Percentiles rank a stretch among this genome's conserved stretches.
These are phyloP conservation scores for Heliconius hortense DNA, from an alignment of 2,888 invertebrate species.

Conservation along the genomic window DNA sequence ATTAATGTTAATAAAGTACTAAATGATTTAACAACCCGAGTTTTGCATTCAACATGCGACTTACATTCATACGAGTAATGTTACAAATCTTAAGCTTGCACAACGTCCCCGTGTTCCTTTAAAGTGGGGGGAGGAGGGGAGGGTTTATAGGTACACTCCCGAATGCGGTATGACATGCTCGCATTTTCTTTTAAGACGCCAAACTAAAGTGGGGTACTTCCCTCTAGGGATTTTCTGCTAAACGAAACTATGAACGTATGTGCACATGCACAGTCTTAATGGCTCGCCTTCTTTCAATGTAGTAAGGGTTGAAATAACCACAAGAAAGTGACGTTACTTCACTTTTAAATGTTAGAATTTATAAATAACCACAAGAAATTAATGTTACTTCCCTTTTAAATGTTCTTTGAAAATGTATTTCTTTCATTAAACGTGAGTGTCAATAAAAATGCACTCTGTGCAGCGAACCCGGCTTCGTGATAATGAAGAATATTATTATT, in stretches of 20 bases:
- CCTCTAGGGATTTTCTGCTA: slow-evolving; percentile 39
- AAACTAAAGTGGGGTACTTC: slow-evolving; percentile 43
- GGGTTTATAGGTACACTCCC: slow-evolving; percentile 29
- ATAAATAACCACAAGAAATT: slow-evolving; percentile 11
- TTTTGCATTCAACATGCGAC: slow-evolving; percentile 12
- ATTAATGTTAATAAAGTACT: not conserved
- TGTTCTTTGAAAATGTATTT: slow-evolving; percentile 14
- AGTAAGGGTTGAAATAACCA: slow-evolving; percentile 26
- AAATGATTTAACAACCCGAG: not conserved
- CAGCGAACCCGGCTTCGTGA: slow-evolving; percentile 6
- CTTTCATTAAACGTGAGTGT: slow-evolving; percentile 23
- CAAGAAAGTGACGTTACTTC: slow-evolving; percentile 8
- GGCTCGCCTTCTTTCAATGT: slow-evolving; percentile 33
- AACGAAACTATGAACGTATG: slow-evolving; percentile 37
- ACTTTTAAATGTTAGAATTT: slow-evolving; percentile 18
- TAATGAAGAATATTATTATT: slow-evolving; percentile 20
- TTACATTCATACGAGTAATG: slow-evolving; percentile 13
- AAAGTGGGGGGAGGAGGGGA: slow-evolving; percentile 20
- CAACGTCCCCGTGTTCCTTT: slow-evolving; percentile 24
- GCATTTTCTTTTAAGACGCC: slow-evolving; percentile 43
- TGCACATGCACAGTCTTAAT: slow-evolving; percentile 38
- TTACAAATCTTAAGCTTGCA: slow-evolving; percentile 27
- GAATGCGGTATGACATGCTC: slow-evolving; percentile 33
- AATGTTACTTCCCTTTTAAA: slow-evolving; percentile 18
- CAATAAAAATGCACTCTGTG: slow-evolving; percentile 20